These are phyloP conservation scores for Gryllus longicercus DNA, from an alignment of 2,888 invertebrate species.

Conservation along the genomic window DNA sequence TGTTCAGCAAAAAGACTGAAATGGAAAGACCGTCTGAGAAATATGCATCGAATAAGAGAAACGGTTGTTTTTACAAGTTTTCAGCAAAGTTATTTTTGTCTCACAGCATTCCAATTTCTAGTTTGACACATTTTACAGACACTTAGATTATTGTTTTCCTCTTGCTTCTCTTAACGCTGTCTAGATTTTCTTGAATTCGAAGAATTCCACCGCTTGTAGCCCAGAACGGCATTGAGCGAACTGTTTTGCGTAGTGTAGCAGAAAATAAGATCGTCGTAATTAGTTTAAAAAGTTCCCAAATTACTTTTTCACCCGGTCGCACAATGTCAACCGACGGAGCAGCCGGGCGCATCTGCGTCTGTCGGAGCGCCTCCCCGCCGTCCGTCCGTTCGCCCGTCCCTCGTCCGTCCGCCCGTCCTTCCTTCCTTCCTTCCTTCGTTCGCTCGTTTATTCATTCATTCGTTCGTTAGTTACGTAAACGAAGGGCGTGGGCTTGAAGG, in stretches of 20 bases:
- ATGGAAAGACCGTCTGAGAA: too few relatives aligned
- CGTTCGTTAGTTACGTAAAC: background rate
- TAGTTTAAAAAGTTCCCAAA: background rate
- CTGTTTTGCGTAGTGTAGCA: slow-evolving; percentile 10
- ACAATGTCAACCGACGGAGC: background rate
- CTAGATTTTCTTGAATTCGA: background rate
- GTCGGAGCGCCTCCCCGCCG: background rate
- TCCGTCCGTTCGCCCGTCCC: background rate
- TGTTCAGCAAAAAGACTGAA: too few relatives aligned
- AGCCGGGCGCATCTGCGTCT: background rate
- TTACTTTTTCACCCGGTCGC: background rate
- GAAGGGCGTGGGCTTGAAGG: background rate
- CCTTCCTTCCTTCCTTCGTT: background rate
- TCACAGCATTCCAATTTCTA: too few relatives aligned
- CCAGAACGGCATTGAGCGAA: background rate
- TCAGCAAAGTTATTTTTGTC: too few relatives aligned
- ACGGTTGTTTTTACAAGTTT: too few relatives aligned
- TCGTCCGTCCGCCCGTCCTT: background rate
- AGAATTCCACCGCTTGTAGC: background rate
- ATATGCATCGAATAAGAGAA: too few relatives aligned
- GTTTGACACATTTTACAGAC: too few relatives aligned
- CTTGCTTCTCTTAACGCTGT: background rate
- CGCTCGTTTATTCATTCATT: slow-evolving; percentile 5
- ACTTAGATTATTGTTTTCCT: too few relatives aligned
- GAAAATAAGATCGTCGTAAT: slow-evolving; percentile 10